phyloP scores from a whole-genome alignment of 2,797 vertebrate species.

The Enteromius radiatus region DNA sequence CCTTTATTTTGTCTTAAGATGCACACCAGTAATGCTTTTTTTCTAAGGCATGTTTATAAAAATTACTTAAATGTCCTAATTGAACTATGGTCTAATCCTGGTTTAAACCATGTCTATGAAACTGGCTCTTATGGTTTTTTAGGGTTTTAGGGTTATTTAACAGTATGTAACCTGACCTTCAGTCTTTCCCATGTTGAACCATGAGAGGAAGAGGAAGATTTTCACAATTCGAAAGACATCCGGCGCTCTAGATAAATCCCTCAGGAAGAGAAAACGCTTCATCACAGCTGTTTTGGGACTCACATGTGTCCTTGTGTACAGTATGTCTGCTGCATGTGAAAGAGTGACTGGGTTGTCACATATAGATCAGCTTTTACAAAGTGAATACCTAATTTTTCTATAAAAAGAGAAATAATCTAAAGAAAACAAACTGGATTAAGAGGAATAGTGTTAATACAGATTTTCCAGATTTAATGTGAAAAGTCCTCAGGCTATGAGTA shows the following conservation, averaged over 20 bases:
- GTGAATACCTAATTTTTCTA: not conserved
- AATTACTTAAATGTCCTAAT: no score
- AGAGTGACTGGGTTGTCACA: not conserved
- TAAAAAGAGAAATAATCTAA: not conserved
- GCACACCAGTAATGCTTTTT: no score
- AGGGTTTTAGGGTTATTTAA: not conserved
- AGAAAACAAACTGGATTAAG: not conserved
- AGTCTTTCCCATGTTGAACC: slow-evolving; percentile 1
- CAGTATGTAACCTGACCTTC: slow-evolving; percentile 23
- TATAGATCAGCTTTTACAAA: not conserved
- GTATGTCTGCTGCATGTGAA: slow-evolving; percentile 12
- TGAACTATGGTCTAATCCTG: no score
- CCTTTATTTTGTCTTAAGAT: no score
- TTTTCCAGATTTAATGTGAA: slow-evolving; percentile 35
- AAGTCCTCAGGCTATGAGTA: slow-evolving; percentile 32
- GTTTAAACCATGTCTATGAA: no score
- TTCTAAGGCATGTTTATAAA: no score
- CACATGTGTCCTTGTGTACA: slow-evolving; percentile 4
- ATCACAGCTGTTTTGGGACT: slow-evolving; percentile 40
- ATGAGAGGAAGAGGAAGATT: slow-evolving; percentile 47
- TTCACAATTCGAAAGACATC: slow-evolving; percentile 56
- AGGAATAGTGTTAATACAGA: not conserved
- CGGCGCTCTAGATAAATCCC: slow-evolving; percentile 52
- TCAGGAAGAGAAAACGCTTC: slow-evolving; percentile 68
- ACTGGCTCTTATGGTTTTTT: no score